phyloP scores from a whole-genome alignment of 2,797 vertebrate genomes.

The Borostomias antarcticus region DNA sequence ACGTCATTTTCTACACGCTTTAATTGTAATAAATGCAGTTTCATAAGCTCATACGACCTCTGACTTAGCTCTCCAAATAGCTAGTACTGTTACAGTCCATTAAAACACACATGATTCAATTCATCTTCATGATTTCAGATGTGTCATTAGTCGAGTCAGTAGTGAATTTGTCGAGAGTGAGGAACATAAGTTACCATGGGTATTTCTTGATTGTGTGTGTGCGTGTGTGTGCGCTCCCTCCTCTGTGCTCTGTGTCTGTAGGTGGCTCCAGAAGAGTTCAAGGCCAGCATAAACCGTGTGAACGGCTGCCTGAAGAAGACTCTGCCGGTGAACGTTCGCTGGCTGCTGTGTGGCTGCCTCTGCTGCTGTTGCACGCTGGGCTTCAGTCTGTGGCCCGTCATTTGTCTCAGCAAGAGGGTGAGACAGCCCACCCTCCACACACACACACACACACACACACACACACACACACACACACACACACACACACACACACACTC shows the following conservation, averaged over 20 bases:
- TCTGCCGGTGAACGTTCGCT: constrained; percentile 95
- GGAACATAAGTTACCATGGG: no score
- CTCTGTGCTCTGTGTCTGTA: constrained; percentile 45
- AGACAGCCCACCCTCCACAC: constrained; percentile 55
- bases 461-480: background rate
- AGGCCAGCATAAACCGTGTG: constrained; percentile 95
- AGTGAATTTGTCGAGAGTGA: no score
- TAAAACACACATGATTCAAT: no score
- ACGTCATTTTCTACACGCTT: background rate
- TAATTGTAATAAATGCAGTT: background rate
- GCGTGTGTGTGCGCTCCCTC: background rate
- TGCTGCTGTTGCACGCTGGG: constrained; percentile 99
- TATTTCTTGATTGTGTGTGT: background rate
- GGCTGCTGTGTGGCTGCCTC: constrained; percentile 97
- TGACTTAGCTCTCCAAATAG: no score
- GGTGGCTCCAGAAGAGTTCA: constrained; percentile 99
- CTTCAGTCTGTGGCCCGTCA: constrained; percentile 98
- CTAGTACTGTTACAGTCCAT: no score
- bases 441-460: background rate
- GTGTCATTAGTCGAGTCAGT: no score
- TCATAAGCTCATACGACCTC: no score
- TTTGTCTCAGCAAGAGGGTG: constrained; percentile 99
- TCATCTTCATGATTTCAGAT: no score
- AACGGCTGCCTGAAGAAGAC: constrained; percentile 97
- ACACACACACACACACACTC: background rate